Percentiles rank a stretch among this genome's conserved stretches.
phyloP scores from a whole-genome alignment of 1,140 invertebrate genomes.

The Scaptomyza hsui region DNA sequence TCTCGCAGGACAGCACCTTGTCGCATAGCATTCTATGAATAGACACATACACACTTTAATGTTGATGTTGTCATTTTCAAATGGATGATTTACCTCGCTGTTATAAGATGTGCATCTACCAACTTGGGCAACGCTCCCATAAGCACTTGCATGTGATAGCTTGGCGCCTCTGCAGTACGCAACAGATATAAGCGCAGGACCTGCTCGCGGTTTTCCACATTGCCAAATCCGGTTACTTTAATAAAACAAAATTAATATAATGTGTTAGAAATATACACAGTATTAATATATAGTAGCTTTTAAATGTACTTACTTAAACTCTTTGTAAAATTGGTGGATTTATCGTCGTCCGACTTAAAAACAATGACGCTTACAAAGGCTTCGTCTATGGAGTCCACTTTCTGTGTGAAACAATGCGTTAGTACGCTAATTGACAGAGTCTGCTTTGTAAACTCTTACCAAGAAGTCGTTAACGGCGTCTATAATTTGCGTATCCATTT shows the following conservation, averaged over 20 bases:
- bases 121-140: constrained; percentile 89
- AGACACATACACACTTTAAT: constrained; percentile 16
- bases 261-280: too few species aligned
- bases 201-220: constrained; percentile 89
- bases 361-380: constrained; percentile 94
- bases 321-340: constrained; percentile 87
- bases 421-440: background rate
- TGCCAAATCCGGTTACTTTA: constrained; percentile 84
- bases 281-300: too few species aligned
- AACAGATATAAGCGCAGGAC: constrained; percentile 89
- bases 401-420: constrained; percentile 84
- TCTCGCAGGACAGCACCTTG: constrained; percentile 91
- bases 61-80: background rate
- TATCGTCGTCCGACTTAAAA: constrained; percentile 89
- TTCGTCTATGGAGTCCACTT: constrained; percentile 93
- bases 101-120: constrained; percentile 87
- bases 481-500: constrained; percentile 72
- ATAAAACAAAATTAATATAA: background rate
- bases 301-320: constrained; percentile 80
- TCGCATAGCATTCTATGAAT: constrained; percentile 92
- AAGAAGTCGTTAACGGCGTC: constrained; percentile 75
- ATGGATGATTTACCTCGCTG: constrained; percentile 53
- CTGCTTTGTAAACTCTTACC: constrained; percentile 36
- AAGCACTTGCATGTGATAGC: constrained; percentile 89
- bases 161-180: constrained; percentile 88